Evolutionary conservation across 2,113 vertebrate species (phyloP).

Genomic region (Hippocampus comes): DNA sequence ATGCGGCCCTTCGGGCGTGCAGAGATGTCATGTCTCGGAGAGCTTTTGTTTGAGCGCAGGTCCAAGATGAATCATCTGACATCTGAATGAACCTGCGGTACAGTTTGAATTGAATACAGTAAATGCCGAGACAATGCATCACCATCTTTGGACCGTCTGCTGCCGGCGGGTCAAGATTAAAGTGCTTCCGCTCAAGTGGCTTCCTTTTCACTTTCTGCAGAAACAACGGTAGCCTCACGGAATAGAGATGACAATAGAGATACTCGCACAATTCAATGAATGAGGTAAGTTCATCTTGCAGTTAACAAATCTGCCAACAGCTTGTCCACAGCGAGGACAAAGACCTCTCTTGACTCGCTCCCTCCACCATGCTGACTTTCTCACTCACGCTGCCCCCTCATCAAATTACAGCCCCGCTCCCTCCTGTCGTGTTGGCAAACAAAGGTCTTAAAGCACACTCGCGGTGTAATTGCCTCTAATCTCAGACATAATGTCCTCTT

Average conservation of each 20-base stretch:
- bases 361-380: slow-evolving; percentile 49
- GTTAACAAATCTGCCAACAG: slow-evolving; percentile 29
- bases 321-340: slow-evolving; percentile 24
- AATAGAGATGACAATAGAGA: slow-evolving; percentile 11
- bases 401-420: slow-evolving; percentile 72
- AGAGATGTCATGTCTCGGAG: slow-evolving; percentile 57
- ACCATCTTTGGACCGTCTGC: slow-evolving; percentile 44
- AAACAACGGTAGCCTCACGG: slow-evolving; percentile 7
- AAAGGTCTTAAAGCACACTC: slow-evolving; percentile 74
- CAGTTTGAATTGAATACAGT: slow-evolving; percentile 48
- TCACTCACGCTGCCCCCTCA: slow-evolving; percentile 62
- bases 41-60: slow-evolving; percentile 53
- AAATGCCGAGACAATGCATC: slow-evolving; percentile 57
- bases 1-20: slow-evolving; percentile 48
- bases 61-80: slow-evolving; percentile 57
- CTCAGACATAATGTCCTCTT: slow-evolving; percentile 72
- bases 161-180: slow-evolving; percentile 46
- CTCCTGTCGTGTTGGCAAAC: slow-evolving; percentile 78
- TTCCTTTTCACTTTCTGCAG: slow-evolving; percentile 32
- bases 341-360: slow-evolving; percentile 48
- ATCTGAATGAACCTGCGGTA: slow-evolving; percentile 58
- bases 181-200: slow-evolving; percentile 28
- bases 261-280: neutral
- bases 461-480: slow-evolving; percentile 73
- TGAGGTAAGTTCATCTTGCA: slow-evolving; percentile 21